Evolutionary conservation across 2,797 vertebrate genomes (phyloP), one percentile per base, ranked within the genome.

Genomic region (Sebastes cheni): DNA sequence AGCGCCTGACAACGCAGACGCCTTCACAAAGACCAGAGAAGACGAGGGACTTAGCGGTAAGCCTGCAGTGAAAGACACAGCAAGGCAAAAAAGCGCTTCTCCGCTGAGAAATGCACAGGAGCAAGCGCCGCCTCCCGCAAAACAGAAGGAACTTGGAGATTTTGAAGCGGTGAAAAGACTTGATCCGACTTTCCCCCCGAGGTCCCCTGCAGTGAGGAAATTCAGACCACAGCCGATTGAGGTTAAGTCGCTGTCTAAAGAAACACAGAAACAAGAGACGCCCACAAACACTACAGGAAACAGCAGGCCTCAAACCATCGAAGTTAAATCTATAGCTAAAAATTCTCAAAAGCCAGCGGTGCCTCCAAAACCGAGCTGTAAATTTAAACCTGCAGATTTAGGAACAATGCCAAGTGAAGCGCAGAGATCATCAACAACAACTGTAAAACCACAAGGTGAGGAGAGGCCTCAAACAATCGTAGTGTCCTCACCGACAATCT

Each of bases 271-370:
- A 84, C 89, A 86, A 82, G 93, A 92, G 13, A 71, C 42, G 1
- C 55, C 75, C 2, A 6, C 73, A 73, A 83, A 54, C 29, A 36
- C 56, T 9, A 29, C 32, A 13, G 86, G 65, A 80, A 92, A 36
- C 60, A 92, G 69, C 58, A 91, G 87, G 36, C 86, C 91, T 67
- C 94, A 95, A 89, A 75, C 91, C 11, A 96, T 96, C 68, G 95
- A 96, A 81, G 94, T 96, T 22, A 95, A 95, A 88, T 95, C 95
- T 56, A 93, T 95, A 42, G 93, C 95, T 39, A 95, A 92, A 85
- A 93, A 89, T 70, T 91, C 92, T 54, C 87, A 93, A 86, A 96
- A 96, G 84, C 93, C 95, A 76, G 84, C 65, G n/a, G 94, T 95
- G 60, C 92, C 95, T 25, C 93, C 94, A 46, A 96, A 95, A 88